Conservation (phyloP, 1,140 invertebrate genomes). For the Drosophila teissieri region DNA sequence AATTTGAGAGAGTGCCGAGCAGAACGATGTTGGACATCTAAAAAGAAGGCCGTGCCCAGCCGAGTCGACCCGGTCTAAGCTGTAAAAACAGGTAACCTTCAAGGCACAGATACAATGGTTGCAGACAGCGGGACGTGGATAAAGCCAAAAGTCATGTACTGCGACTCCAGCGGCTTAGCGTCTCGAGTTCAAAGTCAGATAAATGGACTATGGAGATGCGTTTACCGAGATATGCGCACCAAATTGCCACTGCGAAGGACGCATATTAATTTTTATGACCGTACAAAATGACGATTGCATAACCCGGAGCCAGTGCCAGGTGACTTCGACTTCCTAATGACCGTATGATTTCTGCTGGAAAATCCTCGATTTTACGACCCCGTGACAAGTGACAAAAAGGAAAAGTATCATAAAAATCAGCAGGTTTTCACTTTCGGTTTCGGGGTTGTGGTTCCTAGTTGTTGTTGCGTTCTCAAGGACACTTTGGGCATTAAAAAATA, state of each 20-base stretch:
- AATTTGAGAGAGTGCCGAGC: slow-evolving; percentile 60
- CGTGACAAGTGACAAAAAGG: slow-evolving; percentile 58
- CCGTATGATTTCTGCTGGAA: slow-evolving; percentile 56
- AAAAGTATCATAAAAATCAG: slow-evolving; percentile 47
- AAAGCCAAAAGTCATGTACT: slow-evolving; percentile 78
- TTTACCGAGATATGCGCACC: slow-evolving; percentile 68
- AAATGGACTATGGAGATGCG: slow-evolving; percentile 57
- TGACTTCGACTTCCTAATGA: slow-evolving; percentile 79
- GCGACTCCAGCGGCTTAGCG: slow-evolving; percentile 22
- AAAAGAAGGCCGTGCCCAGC: slow-evolving; percentile 27
- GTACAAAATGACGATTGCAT: slow-evolving; percentile 81
- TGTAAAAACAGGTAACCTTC: slow-evolving; percentile 82
- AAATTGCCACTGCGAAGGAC: slow-evolving; percentile 78
- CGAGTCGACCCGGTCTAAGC: slow-evolving; percentile 38
- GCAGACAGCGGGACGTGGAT: slow-evolving; percentile 34
- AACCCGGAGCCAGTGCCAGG: slow-evolving; percentile 59
- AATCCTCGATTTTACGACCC: slow-evolving; percentile 45
- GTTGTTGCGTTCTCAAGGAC: slow-evolving; percentile 75
- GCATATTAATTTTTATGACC: slow-evolving; percentile 84
- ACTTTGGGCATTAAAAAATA: slow-evolving; percentile 61
- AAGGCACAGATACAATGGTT: slow-evolving; percentile 52
- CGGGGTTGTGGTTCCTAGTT: slow-evolving; percentile 3
- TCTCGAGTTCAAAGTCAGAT: slow-evolving; percentile 61
- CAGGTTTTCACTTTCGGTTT: slow-evolving; percentile 72
- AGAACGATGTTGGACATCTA: slow-evolving; percentile 32